Base-by-base conservation (phyloP, 2,113 vertebrate genomes). In the Lagopus muta region DNA sequence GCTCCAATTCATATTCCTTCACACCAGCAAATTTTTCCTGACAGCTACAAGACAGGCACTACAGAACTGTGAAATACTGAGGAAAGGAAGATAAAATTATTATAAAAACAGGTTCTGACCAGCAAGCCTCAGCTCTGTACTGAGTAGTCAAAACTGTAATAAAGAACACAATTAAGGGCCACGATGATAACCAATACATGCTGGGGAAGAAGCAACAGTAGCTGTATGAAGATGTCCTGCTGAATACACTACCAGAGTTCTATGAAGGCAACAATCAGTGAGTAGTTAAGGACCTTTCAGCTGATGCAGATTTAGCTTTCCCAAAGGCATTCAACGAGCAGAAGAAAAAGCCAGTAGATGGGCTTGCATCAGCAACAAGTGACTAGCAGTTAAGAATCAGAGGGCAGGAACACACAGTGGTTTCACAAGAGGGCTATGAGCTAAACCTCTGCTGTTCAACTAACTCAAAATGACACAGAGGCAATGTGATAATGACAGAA, bases 351-450 rank as follows among this genome's bases (percentile, higher is more conserved):
- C 22, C 17, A 42, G 43, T 64, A 45, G 4, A 60, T 17, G 15
- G 52, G 61, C 58, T 72, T 72, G 66, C 58, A 86, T 61, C 74
- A 65, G 8, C 61, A n/a, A 61, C 78, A 92, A 84, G 77, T 30
- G 43, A 54, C 70, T 19, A 78, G 78, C 48, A 94, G 86, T 89
- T 43, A 77, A 78, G 81, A 95, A 92, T 48, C 87, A 92, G 74
- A 87, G 62, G 62, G 71, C 10, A 77, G 47, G 60, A 90, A 93
- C 27, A 86, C 88, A 82, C 0, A 11, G 43, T 20, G 28, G 54
- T 55, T 87, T 84, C 87, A 84, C 8, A 14, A 19, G 40, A 86
- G 67, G 57, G 48, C 71, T 86, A 84, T 69, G 65, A 67, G 47
- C 73, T 94, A 52, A 86, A 78, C 80, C 83, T 70, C 3, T 79